Conservation (phyloP, 1,140 invertebrate genomes). For the Magallana gigas region DNA sequence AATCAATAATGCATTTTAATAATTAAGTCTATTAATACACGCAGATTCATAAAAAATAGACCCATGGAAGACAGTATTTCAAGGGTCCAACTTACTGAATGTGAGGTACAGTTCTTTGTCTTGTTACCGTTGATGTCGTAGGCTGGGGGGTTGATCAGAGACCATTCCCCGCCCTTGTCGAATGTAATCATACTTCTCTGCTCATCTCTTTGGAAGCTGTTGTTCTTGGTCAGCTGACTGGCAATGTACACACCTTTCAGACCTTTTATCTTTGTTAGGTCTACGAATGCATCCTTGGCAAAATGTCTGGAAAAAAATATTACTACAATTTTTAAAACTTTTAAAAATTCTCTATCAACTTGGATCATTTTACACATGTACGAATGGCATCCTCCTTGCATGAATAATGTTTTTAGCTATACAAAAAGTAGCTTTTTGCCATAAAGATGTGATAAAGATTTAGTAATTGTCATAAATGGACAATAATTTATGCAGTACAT, state of each 20-base stretch:
- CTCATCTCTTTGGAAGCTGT: conserved; percentile 56
- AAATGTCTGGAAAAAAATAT: conserved; percentile 83
- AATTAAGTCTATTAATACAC: no score
- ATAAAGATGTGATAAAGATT: neutral
- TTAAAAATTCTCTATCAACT: no score
- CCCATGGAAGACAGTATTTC: no score
- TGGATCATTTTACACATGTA: no score
- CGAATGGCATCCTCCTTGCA: no score
- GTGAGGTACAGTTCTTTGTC: conserved; percentile 59
- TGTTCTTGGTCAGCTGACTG: conserved; percentile 82
- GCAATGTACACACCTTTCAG: conserved; percentile 93
- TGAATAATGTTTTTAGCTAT: no score
- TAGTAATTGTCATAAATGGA: neutral
- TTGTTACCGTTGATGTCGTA: conserved; percentile 29
- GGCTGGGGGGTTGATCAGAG: conserved; percentile 65
- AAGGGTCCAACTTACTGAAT: neutral
- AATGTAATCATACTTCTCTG: conserved; percentile 89
- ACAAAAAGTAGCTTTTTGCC: no score
- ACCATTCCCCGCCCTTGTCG: conserved; percentile 83
- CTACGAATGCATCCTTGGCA: conserved; percentile 90
- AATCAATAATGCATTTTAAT: no score
- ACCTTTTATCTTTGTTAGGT: conserved; percentile 92
- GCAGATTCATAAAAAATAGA: no score
- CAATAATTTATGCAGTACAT: neutral
- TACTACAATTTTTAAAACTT: no score